phyloP scores from a whole-genome alignment of 2,113 vertebrate genomes.

The Etheostoma spectabile region DNA sequence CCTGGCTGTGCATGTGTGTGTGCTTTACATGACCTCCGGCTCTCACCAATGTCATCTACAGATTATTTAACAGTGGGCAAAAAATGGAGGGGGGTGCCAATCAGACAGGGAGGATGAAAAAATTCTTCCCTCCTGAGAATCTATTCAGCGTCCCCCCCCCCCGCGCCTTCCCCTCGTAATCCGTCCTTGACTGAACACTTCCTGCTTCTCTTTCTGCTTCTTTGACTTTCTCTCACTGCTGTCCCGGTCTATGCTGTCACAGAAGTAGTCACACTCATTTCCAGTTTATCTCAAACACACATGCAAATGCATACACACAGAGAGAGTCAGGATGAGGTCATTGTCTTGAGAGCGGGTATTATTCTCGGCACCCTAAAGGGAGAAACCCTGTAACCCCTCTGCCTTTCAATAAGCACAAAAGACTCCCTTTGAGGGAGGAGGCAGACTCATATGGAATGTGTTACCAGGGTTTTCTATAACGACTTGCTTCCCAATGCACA shows the following conservation, averaged over 20 bases:
- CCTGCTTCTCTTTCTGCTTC: conserved; percentile 46
- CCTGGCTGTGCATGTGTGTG: conserved; percentile 35
- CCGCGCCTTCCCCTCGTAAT: conserved; percentile 22
- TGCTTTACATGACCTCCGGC: conserved; percentile 57
- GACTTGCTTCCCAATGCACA: conserved; percentile 56
- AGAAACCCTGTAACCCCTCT: conserved; percentile 81
- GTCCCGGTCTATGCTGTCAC: conserved; percentile 8
- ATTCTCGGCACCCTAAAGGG: conserved; percentile 79
- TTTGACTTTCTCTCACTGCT: conserved; percentile 21
- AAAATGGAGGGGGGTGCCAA: conserved; percentile 22
- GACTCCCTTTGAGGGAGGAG: conserved; percentile 72
- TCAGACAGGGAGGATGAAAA: conserved; percentile 30
- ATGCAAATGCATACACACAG: not conserved
- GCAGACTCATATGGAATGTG: conserved; percentile 75
- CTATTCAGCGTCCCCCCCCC: conserved; percentile 1
- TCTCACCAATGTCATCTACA: conserved; percentile 60
- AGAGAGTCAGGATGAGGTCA: conserved; percentile 73
- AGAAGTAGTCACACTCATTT: not conserved
- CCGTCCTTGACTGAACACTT: conserved; percentile 59
- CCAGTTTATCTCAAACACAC: conserved; percentile 1
- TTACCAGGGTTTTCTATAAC: conserved; percentile 74
- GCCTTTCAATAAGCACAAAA: conserved; percentile 80
- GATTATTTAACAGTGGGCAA: conserved; percentile 53
- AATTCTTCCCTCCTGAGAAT: conserved; percentile 57
- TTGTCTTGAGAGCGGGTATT: conserved; percentile 74